Evolutionary conservation across 2,113 vertebrate species (phyloP).

Genomic region (Gymnarchus niloticus): DNA sequence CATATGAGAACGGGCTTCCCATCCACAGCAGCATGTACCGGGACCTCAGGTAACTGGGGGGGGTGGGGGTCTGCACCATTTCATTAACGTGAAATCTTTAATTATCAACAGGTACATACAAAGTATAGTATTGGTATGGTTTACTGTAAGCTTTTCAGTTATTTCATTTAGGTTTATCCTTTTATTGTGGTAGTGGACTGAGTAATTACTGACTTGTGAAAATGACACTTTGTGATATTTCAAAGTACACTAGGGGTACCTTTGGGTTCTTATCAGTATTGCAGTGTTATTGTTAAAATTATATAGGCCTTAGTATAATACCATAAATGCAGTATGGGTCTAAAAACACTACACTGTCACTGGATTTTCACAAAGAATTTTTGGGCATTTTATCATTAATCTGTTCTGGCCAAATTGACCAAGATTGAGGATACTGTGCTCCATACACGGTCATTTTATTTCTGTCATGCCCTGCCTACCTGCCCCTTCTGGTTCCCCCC

Average conservation of each 20-base stretch:
- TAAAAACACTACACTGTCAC: background rate
- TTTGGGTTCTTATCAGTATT: background rate
- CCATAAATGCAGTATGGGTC: background rate
- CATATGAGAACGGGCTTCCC: slow-evolving; percentile 26
- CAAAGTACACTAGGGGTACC: background rate
- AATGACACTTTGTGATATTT: background rate
- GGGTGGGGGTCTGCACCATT: background rate
- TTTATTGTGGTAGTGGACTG: background rate
- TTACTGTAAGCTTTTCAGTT: background rate
- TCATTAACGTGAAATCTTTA: background rate
- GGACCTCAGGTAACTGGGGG: slow-evolving; percentile 54
- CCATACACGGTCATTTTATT: background rate
- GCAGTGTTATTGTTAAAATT: background rate
- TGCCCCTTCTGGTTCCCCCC: too few relatives aligned
- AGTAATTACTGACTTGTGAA: background rate
- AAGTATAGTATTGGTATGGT: background rate
- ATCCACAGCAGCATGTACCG: slow-evolving; percentile 73
- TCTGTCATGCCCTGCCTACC: too few relatives aligned
- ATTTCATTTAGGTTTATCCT: background rate
- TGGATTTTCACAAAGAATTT: background rate
- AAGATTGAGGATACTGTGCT: background rate
- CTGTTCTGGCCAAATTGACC: too few relatives aligned
- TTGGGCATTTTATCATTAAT: background rate
- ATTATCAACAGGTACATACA: background rate
- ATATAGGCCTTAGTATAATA: background rate